Evolutionary conservation across 2,888 invertebrate species (phyloP).

Genomic region (Caenorhabditis plicata): DNA sequence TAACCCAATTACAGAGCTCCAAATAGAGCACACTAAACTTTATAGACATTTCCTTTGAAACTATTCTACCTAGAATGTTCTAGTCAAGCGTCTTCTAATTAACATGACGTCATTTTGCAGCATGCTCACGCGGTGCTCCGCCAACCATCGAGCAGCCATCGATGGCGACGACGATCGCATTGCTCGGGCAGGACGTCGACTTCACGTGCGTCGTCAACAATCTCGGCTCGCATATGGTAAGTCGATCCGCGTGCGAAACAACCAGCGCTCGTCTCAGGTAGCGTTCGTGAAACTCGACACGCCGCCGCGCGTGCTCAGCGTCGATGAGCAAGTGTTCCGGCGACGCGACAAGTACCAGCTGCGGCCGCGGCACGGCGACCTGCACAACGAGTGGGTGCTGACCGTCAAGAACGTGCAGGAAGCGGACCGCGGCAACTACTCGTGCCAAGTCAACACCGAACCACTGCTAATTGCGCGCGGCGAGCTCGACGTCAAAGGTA

Average conservation of each 20-base stretch:
- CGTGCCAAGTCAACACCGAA: constrained; percentile 72
- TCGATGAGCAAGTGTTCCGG: constrained; percentile 61
- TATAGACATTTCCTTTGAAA: too few species aligned
- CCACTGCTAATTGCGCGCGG: constrained; percentile 56
- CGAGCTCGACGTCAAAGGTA: constrained; percentile 60
- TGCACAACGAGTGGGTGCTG: constrained; percentile 86
- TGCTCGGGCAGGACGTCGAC: constrained; percentile 62
- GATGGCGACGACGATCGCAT: constrained; percentile 60
- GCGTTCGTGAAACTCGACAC: constrained; percentile 60
- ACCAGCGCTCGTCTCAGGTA: constrained; percentile 45
- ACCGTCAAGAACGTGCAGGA: constrained; percentile 81
- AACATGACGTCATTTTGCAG: constrained; percentile 50
- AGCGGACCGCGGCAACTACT: constrained; percentile 86
- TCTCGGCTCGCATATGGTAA: constrained; percentile 69
- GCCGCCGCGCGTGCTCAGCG: constrained; percentile 59
- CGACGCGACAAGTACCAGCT: constrained; percentile 62
- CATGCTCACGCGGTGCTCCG: constrained; percentile 52
- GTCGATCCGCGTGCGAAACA: too few species aligned
- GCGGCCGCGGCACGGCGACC: constrained; percentile 66
- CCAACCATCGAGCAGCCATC: constrained; percentile 50
- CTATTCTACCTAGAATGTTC: too few species aligned
- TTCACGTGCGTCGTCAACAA: constrained; percentile 64
- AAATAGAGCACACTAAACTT: too few species aligned
- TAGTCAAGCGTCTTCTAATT: background rate
- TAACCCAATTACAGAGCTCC: too few species aligned